Conservation (phyloP, 2,888 invertebrate genomes). For the Villa cingulata region DNA sequence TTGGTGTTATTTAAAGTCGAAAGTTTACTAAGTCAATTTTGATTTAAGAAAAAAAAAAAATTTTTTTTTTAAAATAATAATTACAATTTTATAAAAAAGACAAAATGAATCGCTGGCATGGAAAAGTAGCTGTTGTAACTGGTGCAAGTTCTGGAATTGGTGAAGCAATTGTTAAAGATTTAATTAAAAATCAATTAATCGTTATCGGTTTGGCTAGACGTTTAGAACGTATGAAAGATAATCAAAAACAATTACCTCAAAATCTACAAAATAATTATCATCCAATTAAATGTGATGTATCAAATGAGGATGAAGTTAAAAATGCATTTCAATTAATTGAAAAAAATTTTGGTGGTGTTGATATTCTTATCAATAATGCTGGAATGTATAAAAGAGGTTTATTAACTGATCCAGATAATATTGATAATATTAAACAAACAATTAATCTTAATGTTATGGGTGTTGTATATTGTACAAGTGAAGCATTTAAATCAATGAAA, state of each 20-base stretch:
- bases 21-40: no score
- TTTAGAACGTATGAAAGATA: conserved; percentile 30
- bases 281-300: conserved; percentile 39
- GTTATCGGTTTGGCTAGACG: conserved; percentile 43
- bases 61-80: no score
- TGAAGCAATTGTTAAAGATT: conserved; percentile 33
- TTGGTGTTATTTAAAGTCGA: no score
- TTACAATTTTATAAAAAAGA: background rate
- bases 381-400: conserved; percentile 15
- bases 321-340: conserved; percentile 39
- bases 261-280: conserved; percentile 27
- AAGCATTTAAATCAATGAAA: conserved; percentile 38
- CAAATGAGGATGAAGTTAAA: conserved; percentile 40
- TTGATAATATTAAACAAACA: conserved; percentile 21
- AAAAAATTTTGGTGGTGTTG: conserved; percentile 38
- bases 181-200: conserved; percentile 38
- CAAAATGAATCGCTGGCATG: conserved; percentile 43
- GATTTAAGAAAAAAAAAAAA: no score
- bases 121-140: conserved; percentile 46
- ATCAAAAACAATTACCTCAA: conserved; percentile 21
- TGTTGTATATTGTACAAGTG: conserved; percentile 36
- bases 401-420: conserved; percentile 16
- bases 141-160: conserved; percentile 51
- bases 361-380: conserved; percentile 47
- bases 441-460: conserved; percentile 39